phyloP scores from a whole-genome alignment of 2,888 invertebrate species.

The Thecocarcelia acutangulata region DNA sequence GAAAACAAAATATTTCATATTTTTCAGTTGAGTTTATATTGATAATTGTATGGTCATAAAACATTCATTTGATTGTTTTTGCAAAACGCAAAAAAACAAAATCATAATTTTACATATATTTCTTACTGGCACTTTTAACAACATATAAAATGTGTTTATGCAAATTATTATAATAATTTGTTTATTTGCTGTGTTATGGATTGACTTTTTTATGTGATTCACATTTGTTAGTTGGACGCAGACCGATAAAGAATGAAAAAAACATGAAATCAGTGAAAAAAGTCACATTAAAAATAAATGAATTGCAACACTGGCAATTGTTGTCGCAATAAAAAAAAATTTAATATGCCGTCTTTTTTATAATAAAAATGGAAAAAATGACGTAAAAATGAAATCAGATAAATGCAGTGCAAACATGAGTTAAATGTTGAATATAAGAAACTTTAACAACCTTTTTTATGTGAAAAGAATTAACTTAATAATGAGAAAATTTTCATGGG shows the following conservation, averaged over 20 bases:
- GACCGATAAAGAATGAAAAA: conserved; percentile 12
- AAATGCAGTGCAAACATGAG: background rate
- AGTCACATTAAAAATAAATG: background rate
- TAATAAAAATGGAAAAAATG: background rate
- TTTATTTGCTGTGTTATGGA: conserved; percentile 61
- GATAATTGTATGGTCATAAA: too few relatives aligned
- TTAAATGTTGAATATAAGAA: conserved; percentile 16
- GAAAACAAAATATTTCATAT: too few relatives aligned
- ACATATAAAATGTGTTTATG: conserved; percentile 54
- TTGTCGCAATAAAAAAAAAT: conserved; percentile 10
- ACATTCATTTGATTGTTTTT: too few relatives aligned
- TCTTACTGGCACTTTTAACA: conserved; percentile 10
- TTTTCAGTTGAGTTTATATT: too few relatives aligned
- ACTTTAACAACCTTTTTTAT: too few relatives aligned
- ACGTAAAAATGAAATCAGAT: conserved; percentile 19
- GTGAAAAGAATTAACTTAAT: too few relatives aligned
- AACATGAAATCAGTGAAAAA: conserved; percentile 6
- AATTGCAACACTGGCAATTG: conserved; percentile 40
- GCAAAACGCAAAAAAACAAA: too few relatives aligned
- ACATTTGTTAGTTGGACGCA: conserved; percentile 46
- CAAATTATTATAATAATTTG: conserved; percentile 63
- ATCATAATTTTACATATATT: background rate
- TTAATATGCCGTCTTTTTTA: background rate
- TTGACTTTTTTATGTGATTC: conserved; percentile 52
- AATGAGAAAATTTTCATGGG: too few relatives aligned